Evolutionary conservation across 2,888 invertebrate species (phyloP).

Genomic region (Acleris sparsana): DNA sequence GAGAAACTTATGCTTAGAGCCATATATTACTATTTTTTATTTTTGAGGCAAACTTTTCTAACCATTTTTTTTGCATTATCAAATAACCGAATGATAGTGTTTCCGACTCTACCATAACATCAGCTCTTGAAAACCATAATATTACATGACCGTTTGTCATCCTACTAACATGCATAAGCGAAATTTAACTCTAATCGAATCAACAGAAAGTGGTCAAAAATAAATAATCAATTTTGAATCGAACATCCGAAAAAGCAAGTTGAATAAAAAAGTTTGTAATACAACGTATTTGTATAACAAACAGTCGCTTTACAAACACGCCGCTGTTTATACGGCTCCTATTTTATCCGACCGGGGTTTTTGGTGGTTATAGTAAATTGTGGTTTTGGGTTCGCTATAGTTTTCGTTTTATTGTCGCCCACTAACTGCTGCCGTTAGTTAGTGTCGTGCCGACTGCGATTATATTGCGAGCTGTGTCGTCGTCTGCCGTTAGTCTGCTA

Average conservation of each 20-base stretch:
- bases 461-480: conserved; percentile 10
- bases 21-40: too few species aligned
- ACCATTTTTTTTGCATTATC: not conserved
- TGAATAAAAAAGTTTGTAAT: not conserved
- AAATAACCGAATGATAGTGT: not conserved
- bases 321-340: conserved; percentile 10
- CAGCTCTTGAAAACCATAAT: too few species aligned
- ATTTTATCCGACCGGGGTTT: conserved; percentile 9
- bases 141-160: too few species aligned
- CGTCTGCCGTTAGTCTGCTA: not conserved
- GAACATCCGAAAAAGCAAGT: too few species aligned
- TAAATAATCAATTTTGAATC: too few species aligned
- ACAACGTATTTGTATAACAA: conserved; percentile 6
- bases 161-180: too few species aligned
- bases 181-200: too few species aligned
- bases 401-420: conserved; percentile 62
- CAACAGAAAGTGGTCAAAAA: too few species aligned
- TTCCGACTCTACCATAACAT: too few species aligned
- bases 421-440: conserved; percentile 48
- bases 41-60: too few species aligned
- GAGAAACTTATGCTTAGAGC: too few species aligned
- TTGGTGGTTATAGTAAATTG: conserved; percentile 40
- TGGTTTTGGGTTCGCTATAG: conserved; percentile 56
- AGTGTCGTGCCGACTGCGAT: conserved; percentile 48
- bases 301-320: not conserved